Evolutionary conservation across 35 echinoderm and acorn worm species (phyloP).

Genomic region (Ophioderma brevispina): DNA sequence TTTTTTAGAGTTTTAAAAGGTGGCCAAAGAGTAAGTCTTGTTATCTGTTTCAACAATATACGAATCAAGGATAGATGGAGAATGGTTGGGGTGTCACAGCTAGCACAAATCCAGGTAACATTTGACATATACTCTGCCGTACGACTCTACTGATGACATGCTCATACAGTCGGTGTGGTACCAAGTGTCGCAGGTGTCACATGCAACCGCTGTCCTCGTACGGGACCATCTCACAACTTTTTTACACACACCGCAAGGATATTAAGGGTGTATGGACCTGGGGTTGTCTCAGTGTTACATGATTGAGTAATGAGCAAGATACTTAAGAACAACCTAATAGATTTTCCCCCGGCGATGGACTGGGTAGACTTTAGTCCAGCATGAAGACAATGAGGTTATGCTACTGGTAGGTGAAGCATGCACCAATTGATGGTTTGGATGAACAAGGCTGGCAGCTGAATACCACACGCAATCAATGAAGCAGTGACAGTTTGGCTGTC

Average conservation of each 20-base stretch:
- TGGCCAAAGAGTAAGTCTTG: neutral
- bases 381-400: neutral
- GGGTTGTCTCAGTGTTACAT: neutral
- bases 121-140: constrained; percentile 1
- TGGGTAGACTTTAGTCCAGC: neutral
- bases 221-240: neutral
- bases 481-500: neutral
- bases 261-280: neutral
- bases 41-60: neutral
- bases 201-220: neutral
- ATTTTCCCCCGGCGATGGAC: neutral
- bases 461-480: neutral
- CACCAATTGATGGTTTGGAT: neutral
- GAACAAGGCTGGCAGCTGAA: neutral
- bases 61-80: constrained; percentile 4
- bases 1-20: too few species aligned
- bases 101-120: constrained; percentile 8
- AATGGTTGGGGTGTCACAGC: constrained; percentile 18
- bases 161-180: constrained; percentile 36
- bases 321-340: neutral
- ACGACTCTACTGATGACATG: constrained; percentile 22
- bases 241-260: neutral
- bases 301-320: neutral
- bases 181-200: constrained; percentile 12
- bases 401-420: neutral